Conservation (phyloP, 2,113 vertebrate species). For the Aramus guarauna region DNA sequence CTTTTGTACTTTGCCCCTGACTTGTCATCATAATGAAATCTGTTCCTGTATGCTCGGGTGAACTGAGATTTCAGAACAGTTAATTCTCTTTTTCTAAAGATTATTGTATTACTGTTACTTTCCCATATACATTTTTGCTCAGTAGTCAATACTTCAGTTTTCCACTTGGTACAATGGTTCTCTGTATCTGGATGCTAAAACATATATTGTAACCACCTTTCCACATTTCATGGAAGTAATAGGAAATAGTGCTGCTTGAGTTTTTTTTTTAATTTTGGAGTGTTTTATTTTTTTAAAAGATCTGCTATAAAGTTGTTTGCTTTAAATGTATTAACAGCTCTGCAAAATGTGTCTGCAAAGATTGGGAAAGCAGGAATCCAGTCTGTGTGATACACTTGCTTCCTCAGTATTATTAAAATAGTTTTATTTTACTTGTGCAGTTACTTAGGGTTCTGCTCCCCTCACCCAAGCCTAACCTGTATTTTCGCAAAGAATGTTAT, state of each 20-base stretch:
- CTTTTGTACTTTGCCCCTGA: background rate
- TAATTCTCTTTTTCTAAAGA: background rate
- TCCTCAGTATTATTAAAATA: background rate
- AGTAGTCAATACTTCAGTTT: background rate
- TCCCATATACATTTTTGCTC: background rate
- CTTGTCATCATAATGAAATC: background rate
- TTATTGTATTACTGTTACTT: background rate
- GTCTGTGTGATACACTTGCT: background rate
- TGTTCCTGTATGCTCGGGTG: background rate
- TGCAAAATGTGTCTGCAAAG: background rate
- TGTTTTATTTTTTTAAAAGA: background rate
- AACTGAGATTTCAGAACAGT: background rate
- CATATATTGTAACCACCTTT: background rate
- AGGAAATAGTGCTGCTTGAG: background rate
- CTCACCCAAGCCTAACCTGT: background rate
- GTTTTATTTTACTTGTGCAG: background rate
- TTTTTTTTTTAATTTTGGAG: background rate
- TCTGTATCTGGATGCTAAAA: background rate
- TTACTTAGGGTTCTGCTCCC: background rate
- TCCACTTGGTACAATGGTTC: background rate
- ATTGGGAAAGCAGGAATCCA: background rate
- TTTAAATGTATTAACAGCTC: background rate
- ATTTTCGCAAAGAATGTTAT: background rate
- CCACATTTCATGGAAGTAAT: background rate
- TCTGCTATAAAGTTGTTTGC: background rate